Evolutionary conservation across 2,888 invertebrate species (phyloP).

Genomic region (Himalopsyche anomala): DNA sequence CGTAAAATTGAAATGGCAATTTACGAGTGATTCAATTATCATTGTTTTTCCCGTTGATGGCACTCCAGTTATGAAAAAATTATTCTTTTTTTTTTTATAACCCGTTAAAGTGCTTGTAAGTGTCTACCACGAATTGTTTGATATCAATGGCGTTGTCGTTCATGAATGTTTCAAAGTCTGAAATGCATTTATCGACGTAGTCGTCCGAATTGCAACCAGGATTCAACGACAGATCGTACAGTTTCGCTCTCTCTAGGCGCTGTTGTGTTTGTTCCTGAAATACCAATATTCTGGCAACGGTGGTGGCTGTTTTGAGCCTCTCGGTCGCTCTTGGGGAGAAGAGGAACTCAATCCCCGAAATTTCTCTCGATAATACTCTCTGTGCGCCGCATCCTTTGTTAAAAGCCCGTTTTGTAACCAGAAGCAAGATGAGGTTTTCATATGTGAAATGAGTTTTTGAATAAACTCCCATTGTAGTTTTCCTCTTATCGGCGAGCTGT

Average conservation of each 20-base stretch:
- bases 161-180: not conserved
- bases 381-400: conserved; percentile 50
- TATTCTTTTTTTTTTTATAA: conserved; percentile 53
- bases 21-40: conserved; percentile 55
- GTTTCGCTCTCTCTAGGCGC: conserved; percentile 55
- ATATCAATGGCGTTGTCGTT: conserved; percentile 45
- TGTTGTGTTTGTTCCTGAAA: conserved; percentile 58
- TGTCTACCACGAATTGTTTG: conserved; percentile 42
- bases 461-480: not conserved
- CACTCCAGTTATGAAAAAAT: conserved; percentile 55
- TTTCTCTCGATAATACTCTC: conserved; percentile 45
- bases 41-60: conserved; percentile 58
- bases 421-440: conserved; percentile 27
- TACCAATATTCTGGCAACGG: conserved; percentile 64
- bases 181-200: not conserved
- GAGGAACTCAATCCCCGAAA: conserved; percentile 32
- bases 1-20: conserved; percentile 65
- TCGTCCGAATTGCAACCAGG: too few species aligned
- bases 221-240: not conserved
- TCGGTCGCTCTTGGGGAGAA: conserved; percentile 34
- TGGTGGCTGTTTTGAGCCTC: conserved; percentile 55
- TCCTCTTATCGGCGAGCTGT: not conserved
- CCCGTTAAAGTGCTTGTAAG: conserved; percentile 45
- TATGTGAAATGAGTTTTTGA: not conserved
- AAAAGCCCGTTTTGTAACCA: conserved; percentile 53